Conservation (phyloP, 2,113 vertebrate species). For the Myxocyprinus asiaticus region DNA sequence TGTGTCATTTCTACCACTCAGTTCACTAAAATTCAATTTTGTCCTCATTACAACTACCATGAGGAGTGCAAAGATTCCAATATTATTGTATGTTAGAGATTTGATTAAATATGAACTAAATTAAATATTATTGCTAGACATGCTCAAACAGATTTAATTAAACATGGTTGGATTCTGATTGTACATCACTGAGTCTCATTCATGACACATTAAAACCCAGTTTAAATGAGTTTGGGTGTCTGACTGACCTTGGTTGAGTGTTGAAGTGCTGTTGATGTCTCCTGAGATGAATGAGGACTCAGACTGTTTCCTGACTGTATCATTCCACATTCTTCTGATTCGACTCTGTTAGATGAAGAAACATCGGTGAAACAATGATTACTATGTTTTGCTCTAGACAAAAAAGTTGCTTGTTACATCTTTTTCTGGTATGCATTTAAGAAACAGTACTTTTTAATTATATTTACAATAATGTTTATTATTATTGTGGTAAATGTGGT, state of each 20-base stretch:
- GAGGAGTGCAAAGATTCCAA: too few species aligned
- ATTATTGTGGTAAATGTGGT: too few species aligned
- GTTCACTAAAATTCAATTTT: too few species aligned
- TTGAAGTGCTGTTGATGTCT: conserved; percentile 99
- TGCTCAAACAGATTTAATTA: neutral
- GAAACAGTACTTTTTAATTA: too few species aligned
- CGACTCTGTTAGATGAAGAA: conserved; percentile 90
- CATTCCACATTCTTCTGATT: conserved; percentile 99
- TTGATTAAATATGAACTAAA: neutral
- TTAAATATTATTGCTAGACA: neutral
- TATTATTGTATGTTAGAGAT: neutral
- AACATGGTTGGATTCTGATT: neutral
- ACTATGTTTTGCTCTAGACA: too few species aligned
- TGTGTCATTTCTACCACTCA: too few species aligned
- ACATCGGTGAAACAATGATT: conserved; percentile 61
- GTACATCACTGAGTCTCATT: neutral
- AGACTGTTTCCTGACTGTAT: conserved; percentile 99
- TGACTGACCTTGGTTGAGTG: conserved; percentile 99
- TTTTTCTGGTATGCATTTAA: too few species aligned
- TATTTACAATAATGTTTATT: too few species aligned
- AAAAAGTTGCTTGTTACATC: too few species aligned
- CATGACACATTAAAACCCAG: neutral
- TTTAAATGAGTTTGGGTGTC: neutral
- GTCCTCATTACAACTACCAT: too few species aligned
- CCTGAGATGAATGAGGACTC: conserved; percentile 99